phyloP scores from a whole-genome alignment of 2,888 invertebrate species.

The Furcula furcula region DNA sequence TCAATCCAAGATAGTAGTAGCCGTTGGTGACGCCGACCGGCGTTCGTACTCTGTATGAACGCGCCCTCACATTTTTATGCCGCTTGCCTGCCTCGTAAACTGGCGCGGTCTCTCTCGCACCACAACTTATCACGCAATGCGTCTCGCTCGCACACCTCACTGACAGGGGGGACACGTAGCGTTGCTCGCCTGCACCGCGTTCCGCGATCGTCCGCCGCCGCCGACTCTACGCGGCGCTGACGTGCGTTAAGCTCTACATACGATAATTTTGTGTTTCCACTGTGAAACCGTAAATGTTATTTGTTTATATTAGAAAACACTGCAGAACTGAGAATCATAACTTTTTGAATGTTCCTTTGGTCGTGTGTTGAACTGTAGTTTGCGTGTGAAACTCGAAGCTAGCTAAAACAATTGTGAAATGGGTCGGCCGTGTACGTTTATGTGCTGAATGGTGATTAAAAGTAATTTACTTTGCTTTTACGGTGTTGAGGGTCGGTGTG shows the following conservation, averaged over 20 bases:
- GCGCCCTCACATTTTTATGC: conserved; percentile 69
- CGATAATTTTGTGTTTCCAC: conserved; percentile 58
- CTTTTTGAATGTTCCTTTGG: conserved; percentile 52
- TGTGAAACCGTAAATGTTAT: conserved; percentile 72
- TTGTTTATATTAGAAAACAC: conserved; percentile 69
- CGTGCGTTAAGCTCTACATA: conserved; percentile 66
- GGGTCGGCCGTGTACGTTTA: conserved; percentile 66
- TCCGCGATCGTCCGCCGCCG: conserved; percentile 77
- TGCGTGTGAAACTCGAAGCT: conserved; percentile 50
- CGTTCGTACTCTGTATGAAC: conserved; percentile 38
- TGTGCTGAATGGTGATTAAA: conserved; percentile 78
- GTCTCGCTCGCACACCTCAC: conserved; percentile 53
- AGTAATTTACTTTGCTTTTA: conserved; percentile 77
- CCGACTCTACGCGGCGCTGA: conserved; percentile 77
- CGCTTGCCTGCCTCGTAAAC: conserved; percentile 55
- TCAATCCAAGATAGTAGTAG: conserved; percentile 56
- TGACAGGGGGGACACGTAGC: conserved; percentile 67
- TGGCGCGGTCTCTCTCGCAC: conserved; percentile 36
- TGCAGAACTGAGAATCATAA: conserved; percentile 59
- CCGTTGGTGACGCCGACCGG: conserved; percentile 46
- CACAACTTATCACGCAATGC: conserved; percentile 6
- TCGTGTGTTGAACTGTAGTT: conserved; percentile 62
- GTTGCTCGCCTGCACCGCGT: conserved; percentile 56
- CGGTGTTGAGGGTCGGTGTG: conserved; percentile 68
- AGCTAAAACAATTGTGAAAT: conserved; percentile 61